Evolutionary conservation across 2,888 invertebrate species (phyloP).

Genomic region (Saturnia japonica): DNA sequence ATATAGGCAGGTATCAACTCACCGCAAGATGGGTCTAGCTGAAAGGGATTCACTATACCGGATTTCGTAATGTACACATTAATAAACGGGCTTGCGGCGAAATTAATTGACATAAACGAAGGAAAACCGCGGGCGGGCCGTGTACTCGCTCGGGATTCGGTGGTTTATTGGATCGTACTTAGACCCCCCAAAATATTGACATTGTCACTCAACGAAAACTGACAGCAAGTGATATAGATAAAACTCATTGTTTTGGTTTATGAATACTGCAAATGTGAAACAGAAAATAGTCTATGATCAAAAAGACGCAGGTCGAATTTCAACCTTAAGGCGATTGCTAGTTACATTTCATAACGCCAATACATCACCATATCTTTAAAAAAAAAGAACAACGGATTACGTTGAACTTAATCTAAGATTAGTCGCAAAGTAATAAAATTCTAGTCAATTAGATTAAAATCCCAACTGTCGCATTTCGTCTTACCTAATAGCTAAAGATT

Average conservation of each 20-base stretch:
- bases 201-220: no score
- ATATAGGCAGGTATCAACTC: neutral
- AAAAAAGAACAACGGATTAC: no score
- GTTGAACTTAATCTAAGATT: neutral
- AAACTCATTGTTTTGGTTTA: no score
- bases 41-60: neutral
- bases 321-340: no score
- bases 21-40: neutral
- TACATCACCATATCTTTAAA: no score
- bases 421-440: neutral
- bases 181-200: no score
- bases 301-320: no score
- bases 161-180: constrained; percentile 13
- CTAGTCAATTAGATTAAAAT: neutral
- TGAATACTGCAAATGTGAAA: no score
- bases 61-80: neutral
- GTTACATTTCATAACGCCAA: no score
- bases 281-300: no score
- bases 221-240: no score
- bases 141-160: neutral
- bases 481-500: neutral
- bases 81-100: neutral
- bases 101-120: constrained; percentile 11
- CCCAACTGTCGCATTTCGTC: neutral
- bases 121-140: neutral